Conservation (phyloP, 2,113 vertebrate genomes). For the Trinectes maculatus region DNA sequence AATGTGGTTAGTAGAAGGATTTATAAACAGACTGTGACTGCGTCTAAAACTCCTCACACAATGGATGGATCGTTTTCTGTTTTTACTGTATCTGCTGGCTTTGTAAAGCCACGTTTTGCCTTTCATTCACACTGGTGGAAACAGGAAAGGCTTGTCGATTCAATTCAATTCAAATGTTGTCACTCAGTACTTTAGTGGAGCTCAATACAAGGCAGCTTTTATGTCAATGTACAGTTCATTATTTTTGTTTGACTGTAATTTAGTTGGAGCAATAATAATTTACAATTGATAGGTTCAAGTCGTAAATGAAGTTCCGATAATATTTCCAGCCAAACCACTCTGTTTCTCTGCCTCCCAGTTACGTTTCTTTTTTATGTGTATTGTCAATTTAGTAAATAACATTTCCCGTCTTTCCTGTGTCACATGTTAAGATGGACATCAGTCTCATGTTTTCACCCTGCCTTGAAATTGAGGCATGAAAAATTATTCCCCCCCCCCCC, state of each 20-base stretch:
- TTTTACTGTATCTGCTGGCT: background rate
- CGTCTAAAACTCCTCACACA: no score
- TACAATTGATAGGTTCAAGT: background rate
- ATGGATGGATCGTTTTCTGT: background rate
- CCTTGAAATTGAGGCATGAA: background rate
- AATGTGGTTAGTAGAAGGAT: background rate
- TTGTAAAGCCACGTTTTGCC: background rate
- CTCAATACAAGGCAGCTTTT: slow-evolving; percentile 31
- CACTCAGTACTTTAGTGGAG: background rate
- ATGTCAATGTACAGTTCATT: slow-evolving; percentile 7
- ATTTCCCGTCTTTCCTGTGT: background rate
- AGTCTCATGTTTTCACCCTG: background rate
- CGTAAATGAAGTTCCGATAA: slow-evolving; percentile 26
- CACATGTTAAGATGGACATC: background rate
- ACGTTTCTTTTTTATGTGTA: background rate
- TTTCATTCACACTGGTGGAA: background rate
- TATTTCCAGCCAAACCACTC: background rate
- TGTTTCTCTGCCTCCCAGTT: background rate
- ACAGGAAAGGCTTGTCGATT: no score
- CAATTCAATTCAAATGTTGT: background rate
- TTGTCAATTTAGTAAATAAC: background rate
- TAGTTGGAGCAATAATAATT: slow-evolving; percentile 61
- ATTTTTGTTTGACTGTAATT: slow-evolving; percentile 20
- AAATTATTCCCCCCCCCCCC: no score
- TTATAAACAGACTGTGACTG: background rate